A percentile compares a stretch with the other conserved stretches of the same genome.
phyloP scores from a whole-genome alignment of 2,888 invertebrate genomes.

The Pseudococcus viburni region DNA sequence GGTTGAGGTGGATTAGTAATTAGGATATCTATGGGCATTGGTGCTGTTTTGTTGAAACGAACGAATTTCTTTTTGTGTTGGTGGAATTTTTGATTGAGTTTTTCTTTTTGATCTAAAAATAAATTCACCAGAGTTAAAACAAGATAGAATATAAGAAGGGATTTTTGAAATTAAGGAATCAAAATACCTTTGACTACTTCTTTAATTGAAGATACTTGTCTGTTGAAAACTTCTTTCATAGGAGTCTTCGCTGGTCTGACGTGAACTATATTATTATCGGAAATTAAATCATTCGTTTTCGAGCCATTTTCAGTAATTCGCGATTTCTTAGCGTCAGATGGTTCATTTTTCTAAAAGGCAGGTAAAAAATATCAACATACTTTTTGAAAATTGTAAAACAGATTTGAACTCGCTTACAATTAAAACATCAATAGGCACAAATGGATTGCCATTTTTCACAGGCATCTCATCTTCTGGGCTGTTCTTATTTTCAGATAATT shows the following conservation, averaged over 20 bases:
- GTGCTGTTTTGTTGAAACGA: conserved; percentile 61
- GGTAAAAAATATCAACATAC: not conserved
- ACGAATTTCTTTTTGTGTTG: conserved; percentile 53
- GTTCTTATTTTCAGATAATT: not conserved
- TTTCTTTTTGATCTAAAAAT: conserved; percentile 29
- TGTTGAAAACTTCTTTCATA: conserved; percentile 15
- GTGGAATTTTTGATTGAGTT: conserved; percentile 33
- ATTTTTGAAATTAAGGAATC: not conserved
- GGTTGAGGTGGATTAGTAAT: not conserved
- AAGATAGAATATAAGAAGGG: not conserved
- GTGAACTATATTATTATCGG: not conserved
- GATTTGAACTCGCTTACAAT: not conserved
- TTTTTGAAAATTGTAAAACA: too few relatives aligned
- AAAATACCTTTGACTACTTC: conserved; percentile 32
- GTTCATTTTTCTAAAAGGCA: not conserved
- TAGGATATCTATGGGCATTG: conserved; percentile 45
- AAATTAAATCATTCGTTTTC: not conserved
- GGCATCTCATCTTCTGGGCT: not conserved
- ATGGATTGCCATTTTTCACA: conserved; percentile 58
- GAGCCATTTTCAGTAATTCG: not conserved
- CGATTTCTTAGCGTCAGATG: not conserved
- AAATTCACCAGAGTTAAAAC: not conserved
- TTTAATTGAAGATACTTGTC: not conserved
- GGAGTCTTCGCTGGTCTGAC: not conserved
- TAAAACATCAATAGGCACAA: conserved; percentile 33